Evolutionary conservation across 2,113 vertebrate species (phyloP), one percentile per base, ranked within the genome.

Genomic region (Camarhynchus parvulus): DNA sequence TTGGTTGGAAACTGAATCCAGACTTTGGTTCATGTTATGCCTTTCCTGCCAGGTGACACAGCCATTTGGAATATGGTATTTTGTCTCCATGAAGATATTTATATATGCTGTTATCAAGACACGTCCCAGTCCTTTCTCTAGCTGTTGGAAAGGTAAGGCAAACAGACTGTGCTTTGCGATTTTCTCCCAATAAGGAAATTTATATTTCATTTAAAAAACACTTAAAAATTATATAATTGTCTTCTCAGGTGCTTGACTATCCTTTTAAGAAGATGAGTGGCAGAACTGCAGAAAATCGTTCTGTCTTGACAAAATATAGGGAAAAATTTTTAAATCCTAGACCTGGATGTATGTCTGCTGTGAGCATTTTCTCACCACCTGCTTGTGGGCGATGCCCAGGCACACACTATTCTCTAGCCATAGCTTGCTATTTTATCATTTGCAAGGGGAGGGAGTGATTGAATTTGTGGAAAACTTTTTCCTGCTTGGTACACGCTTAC

Each of bases 351-450:
- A n/a, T 5, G 15, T 17, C 17, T 70, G 25, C 42, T 67, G 44
- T 1, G 20, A 80, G 33, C 39, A 70, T 50, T 24, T 3, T 53
- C 28, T 85, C 21, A 55, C 30, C 22, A 41, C 31, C 9, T 0
- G 0, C 33, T 84, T 37, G 50, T 42, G 39, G 31, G 18, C 0
- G 0, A 42, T 74, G 47, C 14, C 56, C 69, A 55, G 14, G 10
- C 0, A 2, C 33, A 42, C 0, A 0, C 8, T 47, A 14, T 64
- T 50, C 46, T 75, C 47, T 50, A 39, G 37, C 30, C 52, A 52
- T 50, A n/a, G 35, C 30, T 63, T 72, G 20, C 9, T 70, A 2
- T 49, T 92, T 81, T 47, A 17, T 78, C 10, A 50, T 37, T 77
- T 79, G 4, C 55, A 52, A 75, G 27, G 22, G 33, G 11, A 66